Conservation (phyloP, 2,888 invertebrate genomes). For the Athrips mouffetella region DNA sequence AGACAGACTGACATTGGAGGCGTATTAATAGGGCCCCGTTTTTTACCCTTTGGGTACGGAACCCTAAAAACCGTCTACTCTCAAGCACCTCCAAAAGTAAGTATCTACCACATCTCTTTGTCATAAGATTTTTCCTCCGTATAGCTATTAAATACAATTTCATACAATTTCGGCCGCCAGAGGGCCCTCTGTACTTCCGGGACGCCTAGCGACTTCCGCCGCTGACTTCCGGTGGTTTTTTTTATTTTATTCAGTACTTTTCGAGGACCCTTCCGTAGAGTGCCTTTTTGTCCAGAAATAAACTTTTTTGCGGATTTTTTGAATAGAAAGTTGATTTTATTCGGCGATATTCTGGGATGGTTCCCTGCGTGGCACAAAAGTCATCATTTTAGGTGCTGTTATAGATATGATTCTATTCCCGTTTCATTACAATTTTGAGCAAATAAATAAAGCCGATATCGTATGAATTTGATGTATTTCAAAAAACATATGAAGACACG, state of each 20-base stretch:
- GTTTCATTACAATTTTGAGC: too few relatives aligned
- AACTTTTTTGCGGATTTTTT: slow-evolving; percentile 37
- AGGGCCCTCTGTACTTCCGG: slow-evolving; percentile 71
- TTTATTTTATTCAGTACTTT: slow-evolving; percentile 56
- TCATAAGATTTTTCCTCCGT: slow-evolving; percentile 23
- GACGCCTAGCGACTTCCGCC: slow-evolving; percentile 71
- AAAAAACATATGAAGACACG: too few relatives aligned
- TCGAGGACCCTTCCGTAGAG: slow-evolving; percentile 52
- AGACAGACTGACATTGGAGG: too few relatives aligned
- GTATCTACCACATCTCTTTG: slow-evolving; percentile 2
- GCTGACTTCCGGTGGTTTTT: slow-evolving; percentile 55
- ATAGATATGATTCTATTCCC: too few relatives aligned
- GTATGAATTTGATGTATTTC: too few relatives aligned
- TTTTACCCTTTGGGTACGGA: too few relatives aligned
- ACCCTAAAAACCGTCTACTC: too few relatives aligned
- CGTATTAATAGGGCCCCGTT: too few relatives aligned
- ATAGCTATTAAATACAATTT: slow-evolving; percentile 69
- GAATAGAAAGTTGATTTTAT: slow-evolving; percentile 14
- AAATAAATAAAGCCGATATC: too few relatives aligned
- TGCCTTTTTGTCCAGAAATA: slow-evolving; percentile 57
- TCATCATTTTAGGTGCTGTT: too few relatives aligned
- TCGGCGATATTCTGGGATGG: neutral
- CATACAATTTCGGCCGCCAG: slow-evolving; percentile 32
- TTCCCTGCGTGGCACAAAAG: too few relatives aligned
- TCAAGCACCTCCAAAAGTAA: slow-evolving; percentile 7